These are phyloP conservation scores for Pan troglodytes DNA, from an alignment of 2,113 vertebrate genomes.

Conservation along the genomic window NHGRI_mPanTro3-v2.1_pri NC_072401.2:183479001-183479500, in stretches of 20 bases:
- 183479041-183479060: not conserved
- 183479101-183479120: not conserved
- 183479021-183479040: not conserved
- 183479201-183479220: not conserved
- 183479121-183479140: not conserved
- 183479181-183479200: not conserved
- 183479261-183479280: not conserved
- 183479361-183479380: not conserved
- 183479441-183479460: not conserved
- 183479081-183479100: not conserved
- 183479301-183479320: not conserved
- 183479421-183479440: not conserved
- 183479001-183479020: not conserved
- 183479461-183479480: not conserved
- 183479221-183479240: not conserved
- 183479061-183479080: fast-evolving
- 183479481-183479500: not conserved
- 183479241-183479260: not conserved
- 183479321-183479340: not conserved
- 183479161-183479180: not conserved
- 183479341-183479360: not conserved
- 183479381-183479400: not conserved
- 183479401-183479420: not conserved
- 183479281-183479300: not conserved
- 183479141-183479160: not conserved